Conservation (phyloP, 1,140 invertebrate genomes). For the Trinorchestia longiramus region DNA sequence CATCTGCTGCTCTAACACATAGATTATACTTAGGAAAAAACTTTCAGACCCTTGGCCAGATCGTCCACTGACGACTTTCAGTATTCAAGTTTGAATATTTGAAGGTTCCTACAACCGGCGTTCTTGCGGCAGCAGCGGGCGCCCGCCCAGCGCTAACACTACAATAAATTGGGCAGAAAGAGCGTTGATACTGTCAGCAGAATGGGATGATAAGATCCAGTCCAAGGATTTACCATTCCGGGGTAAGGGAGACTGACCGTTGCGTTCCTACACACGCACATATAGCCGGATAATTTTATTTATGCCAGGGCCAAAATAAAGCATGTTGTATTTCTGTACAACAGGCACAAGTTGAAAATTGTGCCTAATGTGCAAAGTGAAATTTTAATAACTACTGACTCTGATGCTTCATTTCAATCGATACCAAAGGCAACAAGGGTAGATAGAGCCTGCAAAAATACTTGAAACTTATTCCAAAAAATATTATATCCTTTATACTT, state of each 20-base stretch:
- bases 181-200: background rate
- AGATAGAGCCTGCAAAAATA: too few species aligned
- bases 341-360: too few species aligned
- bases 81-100: background rate
- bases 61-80: background rate
- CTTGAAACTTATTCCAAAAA: too few species aligned
- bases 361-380: too few species aligned
- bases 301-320: background rate
- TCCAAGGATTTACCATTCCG: background rate
- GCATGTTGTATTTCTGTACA: background rate
- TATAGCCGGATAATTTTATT: background rate
- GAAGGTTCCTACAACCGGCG: background rate
- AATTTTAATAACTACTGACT: too few species aligned
- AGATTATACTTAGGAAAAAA: background rate
- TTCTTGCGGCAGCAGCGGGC: background rate
- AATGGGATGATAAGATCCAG: background rate
- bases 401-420: too few species aligned
- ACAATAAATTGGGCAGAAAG: background rate
- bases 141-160: background rate
- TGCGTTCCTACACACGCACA: background rate
- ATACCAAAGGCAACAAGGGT: too few species aligned
- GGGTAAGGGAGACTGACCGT: background rate
- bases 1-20: background rate
- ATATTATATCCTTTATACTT: background rate
- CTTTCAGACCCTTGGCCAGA: background rate